Evolutionary conservation across 2,888 invertebrate genomes (phyloP), one percentile per base, ranked within the genome.

Genomic region (Cylloceria caligata): DNA sequence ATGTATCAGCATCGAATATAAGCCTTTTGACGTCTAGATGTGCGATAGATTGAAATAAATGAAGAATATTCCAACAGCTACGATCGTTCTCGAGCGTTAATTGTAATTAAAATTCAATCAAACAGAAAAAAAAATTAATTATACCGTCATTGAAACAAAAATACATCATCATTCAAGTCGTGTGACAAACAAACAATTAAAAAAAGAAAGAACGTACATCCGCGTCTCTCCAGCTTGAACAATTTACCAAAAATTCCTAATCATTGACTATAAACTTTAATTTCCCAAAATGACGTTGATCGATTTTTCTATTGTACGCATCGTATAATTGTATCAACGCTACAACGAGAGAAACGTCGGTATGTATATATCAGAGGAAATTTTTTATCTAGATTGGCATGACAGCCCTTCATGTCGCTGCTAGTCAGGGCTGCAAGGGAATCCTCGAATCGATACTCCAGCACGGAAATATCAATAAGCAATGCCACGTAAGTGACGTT

Each of bases 331-430:
- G 57, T 30, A 30, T 6, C 27, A 13, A 27, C n/a, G n/a, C 16
- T 13, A 30, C n/a, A 30, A 6, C 3, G 9, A 7, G 60, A 16
- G 30, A 34, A 27, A 49, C 13, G 4, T 27, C 39, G 19, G 27
- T 39, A 16, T 9, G 65, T 47, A 24, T 45, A 19, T 16, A 30
- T 19, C 34, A 27, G 36, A 24, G 39, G 19, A 55, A 71, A 74
- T 30, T 47, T 78, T 78, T 79, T 85, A 91, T 92, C 36, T 93
- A 96, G 96, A 95, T 95, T 90, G 96, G 96, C 19, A 94, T 94
- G 86, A 95, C 96, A 3, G 94, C 96, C 0, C 93, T 96, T 80
- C 96, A 96, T 90, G 94, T 96, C 90, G 96, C 96, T 16, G 95
- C 95, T 86, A 95, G 95, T 81, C 94, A 95, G 87, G 96, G 96